Evolutionary conservation across 2,797 vertebrate genomes (phyloP).

Genomic region (Philypnodon macrostomus): DNA sequence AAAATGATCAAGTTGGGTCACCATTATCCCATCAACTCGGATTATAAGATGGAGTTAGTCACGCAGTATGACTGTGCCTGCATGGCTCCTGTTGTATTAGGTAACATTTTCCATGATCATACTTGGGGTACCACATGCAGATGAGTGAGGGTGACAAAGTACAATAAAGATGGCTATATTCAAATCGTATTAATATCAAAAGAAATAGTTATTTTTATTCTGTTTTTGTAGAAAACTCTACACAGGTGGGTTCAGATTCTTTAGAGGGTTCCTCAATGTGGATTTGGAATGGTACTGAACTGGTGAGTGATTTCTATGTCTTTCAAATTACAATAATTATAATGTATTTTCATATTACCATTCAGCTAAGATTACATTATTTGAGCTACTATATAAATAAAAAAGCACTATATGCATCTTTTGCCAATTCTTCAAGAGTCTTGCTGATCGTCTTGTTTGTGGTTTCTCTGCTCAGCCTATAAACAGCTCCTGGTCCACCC

Average conservation of each 20-base stretch:
- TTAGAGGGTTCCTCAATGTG: constrained; percentile 54
- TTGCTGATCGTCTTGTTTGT: neutral
- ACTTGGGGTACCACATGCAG: neutral
- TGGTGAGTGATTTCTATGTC: constrained; percentile 79
- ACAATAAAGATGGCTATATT: too few species aligned
- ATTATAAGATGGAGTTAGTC: constrained; percentile 81
- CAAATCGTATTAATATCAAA: too few species aligned
- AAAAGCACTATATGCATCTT: too few species aligned
- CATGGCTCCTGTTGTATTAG: constrained; percentile 76
- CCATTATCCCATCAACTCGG: constrained; percentile 89
- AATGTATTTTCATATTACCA: too few species aligned
- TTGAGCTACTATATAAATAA: too few species aligned
- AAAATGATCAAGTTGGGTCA: constrained; percentile 95
- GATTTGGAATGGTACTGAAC: constrained; percentile 70
- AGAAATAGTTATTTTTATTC: neutral
- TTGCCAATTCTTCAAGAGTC: constrained; percentile 3
- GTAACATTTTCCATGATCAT: constrained; percentile 63
- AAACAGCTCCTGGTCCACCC: constrained; percentile 84
- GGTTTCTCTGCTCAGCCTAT: constrained; percentile 34
- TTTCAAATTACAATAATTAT: too few species aligned
- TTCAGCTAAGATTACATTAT: too few species aligned
- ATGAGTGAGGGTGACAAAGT: too few species aligned
- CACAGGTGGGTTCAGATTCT: constrained; percentile 67
- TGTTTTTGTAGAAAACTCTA: constrained; percentile 80
- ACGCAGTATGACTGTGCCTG: constrained; percentile 90